Evolutionary conservation across 2,113 vertebrate species (phyloP).

Genomic region (Gallinago undulata): DNA sequence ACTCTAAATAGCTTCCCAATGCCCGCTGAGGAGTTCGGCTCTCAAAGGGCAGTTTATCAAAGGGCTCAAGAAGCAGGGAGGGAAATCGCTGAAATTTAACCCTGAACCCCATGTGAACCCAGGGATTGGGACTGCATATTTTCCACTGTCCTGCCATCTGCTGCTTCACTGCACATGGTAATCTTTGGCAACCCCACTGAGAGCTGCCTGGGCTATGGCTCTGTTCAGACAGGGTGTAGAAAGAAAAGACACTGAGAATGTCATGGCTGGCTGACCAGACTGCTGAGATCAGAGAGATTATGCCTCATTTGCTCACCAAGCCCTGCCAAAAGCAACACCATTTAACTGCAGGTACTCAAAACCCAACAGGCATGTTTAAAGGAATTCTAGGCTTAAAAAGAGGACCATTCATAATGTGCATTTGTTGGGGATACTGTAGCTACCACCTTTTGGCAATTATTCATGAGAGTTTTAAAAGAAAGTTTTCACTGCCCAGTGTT

Average conservation of each 20-base stretch:
- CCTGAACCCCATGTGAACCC: conserved; percentile 78
- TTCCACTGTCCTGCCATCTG: conserved; percentile 69
- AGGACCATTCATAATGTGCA: conserved; percentile 68
- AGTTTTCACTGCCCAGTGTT: not conserved
- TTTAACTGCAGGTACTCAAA: conserved; percentile 84
- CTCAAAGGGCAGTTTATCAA: conserved; percentile 12
- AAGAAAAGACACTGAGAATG: conserved; percentile 80
- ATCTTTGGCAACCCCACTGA: conserved; percentile 75
- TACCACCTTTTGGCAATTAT: conserved; percentile 62
- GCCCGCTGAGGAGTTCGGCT: not conserved
- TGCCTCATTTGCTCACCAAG: conserved; percentile 78
- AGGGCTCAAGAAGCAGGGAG: not conserved
- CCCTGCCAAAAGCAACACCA: conserved; percentile 83
- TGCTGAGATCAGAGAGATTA: conserved; percentile 80
- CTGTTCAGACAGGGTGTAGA: conserved; percentile 77
- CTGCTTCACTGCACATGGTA: conserved; percentile 59
- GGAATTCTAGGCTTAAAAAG: conserved; percentile 69
- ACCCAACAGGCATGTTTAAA: conserved; percentile 72
- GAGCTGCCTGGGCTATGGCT: conserved; percentile 72
- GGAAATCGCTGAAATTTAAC: conserved; percentile 63
- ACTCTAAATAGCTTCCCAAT: not conserved
- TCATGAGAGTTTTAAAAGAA: conserved; percentile 43
- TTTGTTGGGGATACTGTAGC: conserved; percentile 65
- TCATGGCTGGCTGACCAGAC: conserved; percentile 77
- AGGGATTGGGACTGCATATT: conserved; percentile 41